phyloP scores from a whole-genome alignment of 2,888 invertebrate genomes.

The Orchesellides sinensis region DNA sequence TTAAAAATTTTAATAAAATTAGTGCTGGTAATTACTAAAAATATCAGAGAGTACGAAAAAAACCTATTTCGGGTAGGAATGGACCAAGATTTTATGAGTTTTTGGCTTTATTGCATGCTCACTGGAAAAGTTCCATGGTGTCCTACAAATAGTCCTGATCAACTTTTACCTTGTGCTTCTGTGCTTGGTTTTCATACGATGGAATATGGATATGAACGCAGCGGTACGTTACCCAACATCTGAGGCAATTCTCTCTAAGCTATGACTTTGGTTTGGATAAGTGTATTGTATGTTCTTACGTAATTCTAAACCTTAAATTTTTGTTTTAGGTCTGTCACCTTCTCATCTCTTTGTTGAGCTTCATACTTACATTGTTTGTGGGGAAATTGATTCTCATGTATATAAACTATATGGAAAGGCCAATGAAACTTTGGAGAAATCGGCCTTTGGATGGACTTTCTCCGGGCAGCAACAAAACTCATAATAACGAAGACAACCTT shows the following conservation, averaged over 20 bases:
- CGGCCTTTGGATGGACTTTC: neutral
- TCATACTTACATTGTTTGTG: conserved; percentile 39
- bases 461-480: neutral
- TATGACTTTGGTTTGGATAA: too few species aligned
- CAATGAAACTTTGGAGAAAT: neutral
- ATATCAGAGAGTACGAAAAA: too few species aligned
- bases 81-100: too few species aligned
- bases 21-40: too few species aligned
- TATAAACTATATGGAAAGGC: conserved; percentile 58
- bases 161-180: conserved; percentile 60
- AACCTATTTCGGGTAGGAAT: too few species aligned
- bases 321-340: conserved; percentile 43
- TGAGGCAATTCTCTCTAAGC: too few species aligned
- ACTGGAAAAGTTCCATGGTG: conserved; percentile 56
- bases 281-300: too few species aligned
- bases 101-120: too few species aligned
- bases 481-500: neutral
- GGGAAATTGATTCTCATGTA: conserved; percentile 60
- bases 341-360: conserved; percentile 47
- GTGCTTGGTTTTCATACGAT: conserved; percentile 57
- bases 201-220: conserved; percentile 47
- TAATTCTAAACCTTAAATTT: too few species aligned
- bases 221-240: conserved; percentile 11
- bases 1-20: too few species aligned
- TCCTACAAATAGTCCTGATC: conserved; percentile 57